These are phyloP conservation scores for Morpho deidamia DNA, from an alignment of 2,888 invertebrate genomes.

Conservation along the genomic window DNA sequence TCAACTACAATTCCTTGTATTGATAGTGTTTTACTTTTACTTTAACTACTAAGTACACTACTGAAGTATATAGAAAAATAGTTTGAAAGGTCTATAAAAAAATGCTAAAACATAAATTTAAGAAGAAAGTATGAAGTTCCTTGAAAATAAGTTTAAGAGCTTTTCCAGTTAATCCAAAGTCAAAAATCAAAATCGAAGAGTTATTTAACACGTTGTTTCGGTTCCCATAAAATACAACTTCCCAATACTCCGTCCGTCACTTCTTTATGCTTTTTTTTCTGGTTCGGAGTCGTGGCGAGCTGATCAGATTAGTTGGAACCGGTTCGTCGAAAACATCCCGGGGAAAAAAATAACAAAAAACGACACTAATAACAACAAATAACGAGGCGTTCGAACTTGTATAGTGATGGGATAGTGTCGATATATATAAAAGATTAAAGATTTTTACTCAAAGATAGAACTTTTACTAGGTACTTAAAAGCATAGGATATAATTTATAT, in stretches of 20 bases:
- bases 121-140: too few relatives aligned
- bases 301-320: slow-evolving; percentile 74
- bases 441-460: background rate
- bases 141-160: background rate
- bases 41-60: too few relatives aligned
- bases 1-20: too few relatives aligned
- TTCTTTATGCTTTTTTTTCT: slow-evolving; percentile 31
- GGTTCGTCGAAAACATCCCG: slow-evolving; percentile 69
- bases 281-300: slow-evolving; percentile 55
- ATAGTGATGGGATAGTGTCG: slow-evolving; percentile 42
- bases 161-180: slow-evolving; percentile 2
- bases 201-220: slow-evolving; percentile 16
- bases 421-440: slow-evolving; percentile 23
- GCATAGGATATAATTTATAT: background rate
- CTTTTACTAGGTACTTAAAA: too few relatives aligned
- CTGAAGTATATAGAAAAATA: too few relatives aligned
- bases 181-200: slow-evolving; percentile 3
- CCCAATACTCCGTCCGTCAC: slow-evolving; percentile 35
- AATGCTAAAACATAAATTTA: too few relatives aligned
- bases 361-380: slow-evolving; percentile 77
- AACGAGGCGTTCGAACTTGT: slow-evolving; percentile 59
- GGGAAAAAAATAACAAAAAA: slow-evolving; percentile 53
- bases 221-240: slow-evolving; percentile 25
- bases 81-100: too few relatives aligned
- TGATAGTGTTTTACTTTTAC: too few relatives aligned